Evolutionary conservation across 2,797 vertebrate species (phyloP), one percentile per base, ranked within the genome.

Genomic region (Sitta carolinensis): DNA sequence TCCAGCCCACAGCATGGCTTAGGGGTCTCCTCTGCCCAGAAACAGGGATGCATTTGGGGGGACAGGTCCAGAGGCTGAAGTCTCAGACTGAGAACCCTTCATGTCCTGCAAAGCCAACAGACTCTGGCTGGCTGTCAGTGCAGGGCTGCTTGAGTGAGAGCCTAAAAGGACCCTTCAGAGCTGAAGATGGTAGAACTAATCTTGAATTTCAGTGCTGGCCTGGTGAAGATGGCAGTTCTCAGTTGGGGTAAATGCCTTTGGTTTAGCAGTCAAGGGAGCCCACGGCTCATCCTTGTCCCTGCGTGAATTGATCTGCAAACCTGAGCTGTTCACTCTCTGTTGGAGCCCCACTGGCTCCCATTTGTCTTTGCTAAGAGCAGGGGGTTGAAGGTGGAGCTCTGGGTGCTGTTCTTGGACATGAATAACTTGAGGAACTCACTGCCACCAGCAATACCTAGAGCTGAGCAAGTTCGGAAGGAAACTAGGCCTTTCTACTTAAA

Each of bases 301-400:
- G 4, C 0, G 0, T 6, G n/a, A 57, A 34, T 0, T 21, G 5
- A 32, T 61, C 19, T 48, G 57, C 48, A 62, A 48, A 2, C n/a
- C 16, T 29, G 45, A 54, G 57, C 50, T 70, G 17, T 4, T 38
- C 27, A 6, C 40, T 22, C 26, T n/a, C 62, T 47, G 1, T 9
- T 34, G 45, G n/a, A 69, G 51, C 36, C 30, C 38, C 14, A 4
- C 13, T 17, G 23, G 16, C 50, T 72, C n/a, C 58, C 8, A 17
- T n/a, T 38, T 51, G 21, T n/a, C 36, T 82, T 36, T 64, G 72
- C 18, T 29, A 26, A 54, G 81, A 67, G 4, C 8, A 57, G 25
- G 19, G 13, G 58, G 6, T 6, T 51, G 48, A 47, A 77, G 18
- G 30, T 25, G 38, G 59, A 87, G 42, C 34, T 93, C 64, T 66